Evolutionary conservation across 2,888 invertebrate species (phyloP).

Genomic region (Coenonympha glycerion): DNA sequence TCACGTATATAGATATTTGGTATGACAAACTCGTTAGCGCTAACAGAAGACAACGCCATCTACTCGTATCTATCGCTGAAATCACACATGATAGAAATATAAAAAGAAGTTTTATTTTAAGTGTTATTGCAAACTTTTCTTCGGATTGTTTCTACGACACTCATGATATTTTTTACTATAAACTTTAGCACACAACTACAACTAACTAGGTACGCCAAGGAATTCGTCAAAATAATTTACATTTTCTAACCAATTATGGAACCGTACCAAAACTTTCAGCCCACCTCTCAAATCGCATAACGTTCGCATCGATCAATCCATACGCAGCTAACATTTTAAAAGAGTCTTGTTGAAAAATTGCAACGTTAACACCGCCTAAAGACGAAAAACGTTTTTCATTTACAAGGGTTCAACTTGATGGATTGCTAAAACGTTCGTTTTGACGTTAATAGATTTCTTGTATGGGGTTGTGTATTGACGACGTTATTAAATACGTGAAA

Average conservation of each 20-base stretch:
- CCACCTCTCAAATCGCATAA: conserved; percentile 4
- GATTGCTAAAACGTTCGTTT: conserved; percentile 57
- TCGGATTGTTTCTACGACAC: no score
- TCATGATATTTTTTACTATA: no score
- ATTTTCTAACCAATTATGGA: neutral
- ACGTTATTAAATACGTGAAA: conserved; percentile 72
- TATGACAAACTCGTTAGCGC: no score
- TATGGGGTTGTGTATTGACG: conserved; percentile 54
- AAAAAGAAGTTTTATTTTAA: no score
- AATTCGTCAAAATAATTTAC: neutral
- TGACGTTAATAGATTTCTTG: conserved; percentile 70
- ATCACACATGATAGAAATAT: no score
- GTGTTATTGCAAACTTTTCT: no score
- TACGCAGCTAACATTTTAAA: conserved; percentile 11
- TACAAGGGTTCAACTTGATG: conserved; percentile 40
- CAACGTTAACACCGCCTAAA: conserved; percentile 21
- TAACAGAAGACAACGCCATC: no score
- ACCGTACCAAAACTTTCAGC: neutral
- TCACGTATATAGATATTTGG: no score
- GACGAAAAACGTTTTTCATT: conserved; percentile 32
- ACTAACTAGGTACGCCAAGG: neutral
- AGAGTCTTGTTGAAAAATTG: conserved; percentile 22
- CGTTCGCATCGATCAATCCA: conserved; percentile 14
- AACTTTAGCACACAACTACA: neutral
- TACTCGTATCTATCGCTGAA: no score